Percentiles rank a stretch among this genome's conserved stretches.
Conservation (phyloP, 2,888 invertebrate genomes). For the Plebejus argus region DNA sequence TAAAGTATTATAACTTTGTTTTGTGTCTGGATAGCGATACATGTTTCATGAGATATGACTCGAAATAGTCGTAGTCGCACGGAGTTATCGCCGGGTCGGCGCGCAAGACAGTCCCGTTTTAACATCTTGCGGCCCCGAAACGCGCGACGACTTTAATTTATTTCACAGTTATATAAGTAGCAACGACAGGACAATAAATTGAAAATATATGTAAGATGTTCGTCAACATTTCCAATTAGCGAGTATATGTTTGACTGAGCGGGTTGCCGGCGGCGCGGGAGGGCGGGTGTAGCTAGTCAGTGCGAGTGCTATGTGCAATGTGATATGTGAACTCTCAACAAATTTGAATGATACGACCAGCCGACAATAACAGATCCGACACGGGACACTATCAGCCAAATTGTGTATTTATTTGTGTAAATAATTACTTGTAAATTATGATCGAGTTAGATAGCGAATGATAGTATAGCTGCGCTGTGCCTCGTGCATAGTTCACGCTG, state of each 20-base stretch:
- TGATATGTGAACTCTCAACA: slow-evolving; percentile 50
- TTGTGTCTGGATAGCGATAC: not conserved
- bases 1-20: not conserved
- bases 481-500: slow-evolving; percentile 36
- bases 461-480: slow-evolving; percentile 45
- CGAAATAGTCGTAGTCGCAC: slow-evolving; percentile 25
- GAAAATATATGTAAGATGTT: not conserved
- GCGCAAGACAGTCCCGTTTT: not conserved
- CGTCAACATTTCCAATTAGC: not conserved
- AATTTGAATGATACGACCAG: slow-evolving; percentile 46
- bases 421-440: slow-evolving; percentile 71
- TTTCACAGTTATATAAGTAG: slow-evolving; percentile 21
- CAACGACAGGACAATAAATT: slow-evolving; percentile 23
- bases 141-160: slow-evolving; percentile 30
- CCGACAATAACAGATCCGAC: slow-evolving; percentile 37
- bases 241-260: slow-evolving; percentile 14
- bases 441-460: slow-evolving; percentile 71
- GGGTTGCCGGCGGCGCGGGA: not conserved
- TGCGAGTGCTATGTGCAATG: slow-evolving; percentile 44
- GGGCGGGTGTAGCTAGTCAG: slow-evolving; percentile 65
- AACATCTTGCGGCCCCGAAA: not conserved
- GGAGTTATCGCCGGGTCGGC: not conserved
- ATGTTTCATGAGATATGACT: slow-evolving; percentile 14
- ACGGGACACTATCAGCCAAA: slow-evolving; percentile 58
- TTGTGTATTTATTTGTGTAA: slow-evolving; percentile 74